Conservation (phyloP, 2,888 invertebrate genomes). For the Drosophila quinaria region DNA sequence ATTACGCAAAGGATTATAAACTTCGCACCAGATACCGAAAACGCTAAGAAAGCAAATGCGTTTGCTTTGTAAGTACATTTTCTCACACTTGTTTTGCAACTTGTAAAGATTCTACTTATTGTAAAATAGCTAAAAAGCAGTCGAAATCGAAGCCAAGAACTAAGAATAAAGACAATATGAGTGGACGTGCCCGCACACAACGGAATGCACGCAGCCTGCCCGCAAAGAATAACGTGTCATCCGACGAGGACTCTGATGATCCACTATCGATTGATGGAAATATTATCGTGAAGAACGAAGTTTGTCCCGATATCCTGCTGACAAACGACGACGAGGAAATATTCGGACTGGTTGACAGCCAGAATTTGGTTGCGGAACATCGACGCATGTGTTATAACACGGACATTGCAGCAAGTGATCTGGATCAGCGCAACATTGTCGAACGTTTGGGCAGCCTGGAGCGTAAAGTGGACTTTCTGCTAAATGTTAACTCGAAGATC, state of each 20-base stretch:
- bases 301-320: constrained; percentile 21
- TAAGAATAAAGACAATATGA: constrained; percentile 19
- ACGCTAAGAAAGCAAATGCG: background rate
- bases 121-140: background rate
- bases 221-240: background rate
- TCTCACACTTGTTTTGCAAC: background rate
- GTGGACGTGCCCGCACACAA: constrained; percentile 7
- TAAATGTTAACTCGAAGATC: constrained; percentile 50
- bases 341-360: constrained; percentile 49
- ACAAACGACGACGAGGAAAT: constrained; percentile 18
- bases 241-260: constrained; percentile 39
- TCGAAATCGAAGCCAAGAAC: background rate
- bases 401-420: constrained; percentile 19
- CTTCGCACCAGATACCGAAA: background rate
- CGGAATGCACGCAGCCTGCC: constrained; percentile 7
- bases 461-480: constrained; percentile 51
- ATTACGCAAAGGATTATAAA: background rate
- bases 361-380: constrained; percentile 43
- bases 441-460: constrained; percentile 49
- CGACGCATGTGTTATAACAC: constrained; percentile 35
- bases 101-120: background rate
- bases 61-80: background rate
- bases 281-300: constrained; percentile 36
- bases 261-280: constrained; percentile 46
- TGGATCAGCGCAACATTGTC: constrained; percentile 22